Percentiles rank a stretch among this genome's conserved stretches.
Conservation (phyloP, 2,888 invertebrate genomes). For the Gastrophysa polygoni region DNA sequence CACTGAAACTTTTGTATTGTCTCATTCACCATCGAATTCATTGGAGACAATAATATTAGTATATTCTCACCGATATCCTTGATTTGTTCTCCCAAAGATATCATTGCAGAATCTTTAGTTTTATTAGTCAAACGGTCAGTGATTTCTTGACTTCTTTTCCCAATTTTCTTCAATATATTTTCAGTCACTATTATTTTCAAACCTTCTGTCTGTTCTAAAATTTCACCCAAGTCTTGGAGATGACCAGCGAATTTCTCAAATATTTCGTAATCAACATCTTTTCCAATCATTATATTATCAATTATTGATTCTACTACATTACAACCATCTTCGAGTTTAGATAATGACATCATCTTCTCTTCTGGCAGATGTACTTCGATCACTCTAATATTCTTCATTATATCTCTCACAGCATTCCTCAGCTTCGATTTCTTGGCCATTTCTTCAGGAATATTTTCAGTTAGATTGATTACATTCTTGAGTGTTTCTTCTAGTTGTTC, state of each 20-base stretch:
- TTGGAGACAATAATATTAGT: constrained; percentile 30
- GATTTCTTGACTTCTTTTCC: constrained; percentile 4
- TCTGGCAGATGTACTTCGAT: constrained; percentile 23
- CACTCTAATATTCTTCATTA: constrained; percentile 23
- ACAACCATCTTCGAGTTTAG: constrained; percentile 13
- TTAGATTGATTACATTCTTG: constrained; percentile 55
- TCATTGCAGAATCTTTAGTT: constrained; percentile 28
- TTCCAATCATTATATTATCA: neutral
- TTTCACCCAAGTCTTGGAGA: constrained; percentile 18
- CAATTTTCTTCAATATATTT: constrained; percentile 12
- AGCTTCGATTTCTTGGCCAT: constrained; percentile 37
- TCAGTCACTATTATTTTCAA: constrained; percentile 11
- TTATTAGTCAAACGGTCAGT: constrained; percentile 20
- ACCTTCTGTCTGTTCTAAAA: constrained; percentile 16
- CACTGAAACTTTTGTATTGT: constrained; percentile 46
- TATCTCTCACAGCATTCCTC: constrained; percentile 24
- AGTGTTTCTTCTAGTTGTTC: constrained; percentile 54
- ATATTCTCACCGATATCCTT: constrained; percentile 32
- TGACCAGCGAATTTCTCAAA: constrained; percentile 20
- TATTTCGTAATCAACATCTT: constrained; percentile 20
- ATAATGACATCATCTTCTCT: constrained; percentile 18
- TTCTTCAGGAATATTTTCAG: constrained; percentile 49
- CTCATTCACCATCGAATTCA: constrained; percentile 31
- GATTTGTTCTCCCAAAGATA: constrained; percentile 29
- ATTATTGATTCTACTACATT: constrained; percentile 18